phyloP scores from a whole-genome alignment of 2,888 invertebrate genomes.

The Erebia aethiops region DNA sequence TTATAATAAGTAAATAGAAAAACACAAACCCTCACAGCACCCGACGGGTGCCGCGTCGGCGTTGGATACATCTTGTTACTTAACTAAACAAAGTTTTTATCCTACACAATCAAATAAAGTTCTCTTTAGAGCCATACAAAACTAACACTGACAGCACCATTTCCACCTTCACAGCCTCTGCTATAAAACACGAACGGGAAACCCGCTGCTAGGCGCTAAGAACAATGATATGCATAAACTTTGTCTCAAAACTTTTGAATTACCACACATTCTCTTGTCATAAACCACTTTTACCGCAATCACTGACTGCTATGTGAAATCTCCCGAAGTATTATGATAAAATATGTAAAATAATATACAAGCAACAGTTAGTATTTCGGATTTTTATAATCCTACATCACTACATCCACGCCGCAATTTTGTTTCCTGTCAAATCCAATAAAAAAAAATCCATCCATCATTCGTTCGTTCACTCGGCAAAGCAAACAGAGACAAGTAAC shows the following conservation, averaged over 20 bases:
- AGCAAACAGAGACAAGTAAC: too few relatives aligned
- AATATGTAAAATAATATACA: conserved; percentile 47
- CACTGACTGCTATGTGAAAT: conserved; percentile 22
- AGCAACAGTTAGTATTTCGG: conserved; percentile 58
- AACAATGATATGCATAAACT: conserved; percentile 82
- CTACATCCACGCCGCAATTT: conserved; percentile 80
- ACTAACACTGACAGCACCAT: conserved; percentile 66
- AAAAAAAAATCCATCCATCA: conserved; percentile 56
- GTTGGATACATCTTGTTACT: conserved; percentile 87
- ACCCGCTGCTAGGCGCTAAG: conserved; percentile 67
- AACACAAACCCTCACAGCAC: conserved; percentile 86
- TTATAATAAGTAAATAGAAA: conserved; percentile 42
- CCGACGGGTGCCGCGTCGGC: conserved; percentile 89
- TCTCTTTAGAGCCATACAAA: conserved; percentile 64
- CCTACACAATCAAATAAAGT: conserved; percentile 65
- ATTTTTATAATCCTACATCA: conserved; percentile 71
- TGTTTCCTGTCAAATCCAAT: conserved; percentile 64
- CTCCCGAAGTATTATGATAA: conserved; percentile 42
- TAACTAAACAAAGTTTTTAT: conserved; percentile 42
- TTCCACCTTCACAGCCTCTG: conserved; percentile 63
- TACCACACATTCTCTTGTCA: conserved; percentile 73
- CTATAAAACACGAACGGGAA: conserved; percentile 71
- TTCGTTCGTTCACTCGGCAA: conserved; percentile 41
- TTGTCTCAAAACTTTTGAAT: conserved; percentile 74
- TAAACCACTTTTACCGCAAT: conserved; percentile 49